phyloP scores from a whole-genome alignment of 2,797 vertebrate genomes.

The Phoebastria nigripes region DNA sequence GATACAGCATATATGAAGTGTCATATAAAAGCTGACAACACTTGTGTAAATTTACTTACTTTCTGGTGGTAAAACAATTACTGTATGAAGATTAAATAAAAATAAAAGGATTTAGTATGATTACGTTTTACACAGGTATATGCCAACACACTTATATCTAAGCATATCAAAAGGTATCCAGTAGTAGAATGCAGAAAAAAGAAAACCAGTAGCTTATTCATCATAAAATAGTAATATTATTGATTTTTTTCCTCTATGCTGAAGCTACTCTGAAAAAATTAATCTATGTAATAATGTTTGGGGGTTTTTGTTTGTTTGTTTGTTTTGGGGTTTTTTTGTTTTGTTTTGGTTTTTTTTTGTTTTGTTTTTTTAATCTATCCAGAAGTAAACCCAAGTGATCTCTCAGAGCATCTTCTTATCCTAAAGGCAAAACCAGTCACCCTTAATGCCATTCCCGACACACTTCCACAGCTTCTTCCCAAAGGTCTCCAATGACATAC shows the following conservation, averaged over 20 bases:
- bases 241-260: not conserved
- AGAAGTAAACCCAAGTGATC: not conserved
- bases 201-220: not conserved
- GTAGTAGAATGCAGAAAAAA: not conserved
- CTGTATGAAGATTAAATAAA: not conserved
- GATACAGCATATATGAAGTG: not conserved
- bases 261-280: not conserved
- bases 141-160: not conserved
- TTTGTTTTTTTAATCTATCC: no score
- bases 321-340: no score
- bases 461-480: not conserved
- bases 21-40: not conserved
- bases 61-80: not conserved
- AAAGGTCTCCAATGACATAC: not conserved
- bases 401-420: not conserved
- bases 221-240: not conserved
- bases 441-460: not conserved
- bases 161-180: not conserved
- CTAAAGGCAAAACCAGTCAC: not conserved
- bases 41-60: not conserved
- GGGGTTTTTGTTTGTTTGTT: no score
- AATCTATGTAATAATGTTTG: not conserved
- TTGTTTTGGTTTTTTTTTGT: no score
- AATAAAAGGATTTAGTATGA: not conserved
- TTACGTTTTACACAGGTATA: not conserved